Conservation (phyloP, 2,113 vertebrate species). For the Paradisaea rubra region DNA sequence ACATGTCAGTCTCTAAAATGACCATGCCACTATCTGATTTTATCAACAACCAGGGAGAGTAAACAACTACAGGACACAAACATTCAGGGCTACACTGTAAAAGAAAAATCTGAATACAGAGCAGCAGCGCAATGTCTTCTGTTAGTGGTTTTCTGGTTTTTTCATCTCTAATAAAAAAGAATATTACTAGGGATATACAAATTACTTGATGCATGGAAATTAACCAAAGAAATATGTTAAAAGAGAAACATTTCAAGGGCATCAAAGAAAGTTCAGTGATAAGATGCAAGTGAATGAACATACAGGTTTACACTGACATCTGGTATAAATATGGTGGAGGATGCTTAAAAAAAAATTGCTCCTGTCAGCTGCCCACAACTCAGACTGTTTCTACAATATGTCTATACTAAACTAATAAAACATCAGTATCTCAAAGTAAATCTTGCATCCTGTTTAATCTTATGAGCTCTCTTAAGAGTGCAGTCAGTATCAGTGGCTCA, state of each 20-base stretch:
- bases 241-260: not conserved
- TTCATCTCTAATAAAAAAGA: not conserved
- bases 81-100: not conserved
- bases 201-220: not conserved
- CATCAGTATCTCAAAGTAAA: not conserved
- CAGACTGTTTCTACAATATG: not conserved
- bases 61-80: not conserved
- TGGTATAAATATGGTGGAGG: not conserved
- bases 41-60: not conserved
- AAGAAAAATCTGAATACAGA: not conserved
- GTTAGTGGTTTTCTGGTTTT: not conserved
- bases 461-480: not conserved
- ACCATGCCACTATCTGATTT: not conserved
- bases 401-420: not conserved
- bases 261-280: not conserved
- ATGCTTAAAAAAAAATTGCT: not conserved
- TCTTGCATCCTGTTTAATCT: not conserved
- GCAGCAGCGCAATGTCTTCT: not conserved
- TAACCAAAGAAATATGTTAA: not conserved
- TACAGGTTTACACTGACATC: not conserved
- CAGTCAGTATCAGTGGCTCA: not conserved
- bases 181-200: not conserved
- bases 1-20: not conserved
- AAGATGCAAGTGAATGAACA: not conserved
- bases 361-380: not conserved